A percentile compares a stretch with the other conserved stretches of the same genome.
phyloP scores from a whole-genome alignment of 2,888 invertebrate genomes.

The Lithophane leautieri region DNA sequence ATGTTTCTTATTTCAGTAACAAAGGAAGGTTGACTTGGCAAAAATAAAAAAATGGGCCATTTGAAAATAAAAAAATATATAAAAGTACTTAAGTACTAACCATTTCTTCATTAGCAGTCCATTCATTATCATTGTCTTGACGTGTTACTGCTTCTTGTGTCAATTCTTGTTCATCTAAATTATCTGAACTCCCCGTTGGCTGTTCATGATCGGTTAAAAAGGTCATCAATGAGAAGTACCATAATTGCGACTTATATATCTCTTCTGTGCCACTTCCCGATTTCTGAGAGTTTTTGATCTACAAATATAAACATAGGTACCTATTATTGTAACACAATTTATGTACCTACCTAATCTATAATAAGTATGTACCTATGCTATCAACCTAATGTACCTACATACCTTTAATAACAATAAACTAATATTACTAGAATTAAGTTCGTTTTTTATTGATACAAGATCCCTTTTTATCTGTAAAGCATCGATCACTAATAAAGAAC shows the following conservation, averaged over 20 bases:
- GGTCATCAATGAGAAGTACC: conserved; percentile 38
- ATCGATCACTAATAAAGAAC: too few relatives aligned
- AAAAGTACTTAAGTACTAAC: conserved; percentile 12
- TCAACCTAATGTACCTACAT: conserved; percentile 23
- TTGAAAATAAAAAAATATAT: conserved; percentile 18
- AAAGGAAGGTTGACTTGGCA: conserved; percentile 22
- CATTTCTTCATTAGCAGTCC: conserved; percentile 15
- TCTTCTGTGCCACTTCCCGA: too few relatives aligned
- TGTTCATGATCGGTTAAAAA: conserved; percentile 39
- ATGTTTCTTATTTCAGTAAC: conserved; percentile 24
- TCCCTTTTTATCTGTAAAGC: conserved; percentile 16
- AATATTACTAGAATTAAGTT: conserved; percentile 10
- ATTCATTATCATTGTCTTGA: conserved; percentile 20
- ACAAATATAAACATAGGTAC: too few relatives aligned
- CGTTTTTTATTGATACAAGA: conserved; percentile 27
- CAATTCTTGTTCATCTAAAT: conserved; percentile 17
- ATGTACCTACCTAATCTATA: conserved; percentile 17
- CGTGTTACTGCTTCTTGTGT: conserved; percentile 18
- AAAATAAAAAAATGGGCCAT: conserved; percentile 17
- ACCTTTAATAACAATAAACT: conserved; percentile 20
- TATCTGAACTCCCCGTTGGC: conserved; percentile 26
- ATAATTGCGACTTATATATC: conserved; percentile 27
- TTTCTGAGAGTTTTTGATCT: too few relatives aligned
- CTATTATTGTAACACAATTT: conserved; percentile 24
- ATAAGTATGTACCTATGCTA: conserved; percentile 18